These are phyloP conservation scores for Lamprologus speciosus DNA, from an alignment of 2,113 vertebrate genomes.

Conservation along the genomic window DNA sequence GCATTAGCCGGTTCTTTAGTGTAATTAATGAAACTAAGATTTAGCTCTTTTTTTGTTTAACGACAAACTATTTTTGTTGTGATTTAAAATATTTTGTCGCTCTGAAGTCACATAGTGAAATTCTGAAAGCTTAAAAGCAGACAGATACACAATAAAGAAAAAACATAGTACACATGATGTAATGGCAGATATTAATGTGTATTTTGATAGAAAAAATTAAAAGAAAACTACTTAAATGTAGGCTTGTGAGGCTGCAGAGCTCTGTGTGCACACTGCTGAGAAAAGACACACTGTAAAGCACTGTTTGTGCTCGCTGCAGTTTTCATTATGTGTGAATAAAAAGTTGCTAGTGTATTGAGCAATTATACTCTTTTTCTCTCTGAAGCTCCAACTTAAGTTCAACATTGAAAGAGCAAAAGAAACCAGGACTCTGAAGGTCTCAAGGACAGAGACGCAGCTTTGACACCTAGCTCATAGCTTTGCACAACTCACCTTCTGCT, in stretches of 20 bases:
- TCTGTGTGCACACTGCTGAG: background rate
- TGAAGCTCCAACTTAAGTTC: background rate
- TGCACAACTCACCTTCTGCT: background rate
- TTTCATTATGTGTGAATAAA: background rate
- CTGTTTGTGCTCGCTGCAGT: background rate
- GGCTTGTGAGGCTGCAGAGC: background rate
- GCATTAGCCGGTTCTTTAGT: background rate
- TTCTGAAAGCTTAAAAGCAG: background rate
- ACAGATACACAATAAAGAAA: accelerated
- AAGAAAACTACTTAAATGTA: background rate
- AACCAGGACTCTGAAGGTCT: background rate
- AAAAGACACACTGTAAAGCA: background rate
- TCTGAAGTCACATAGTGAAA: background rate
- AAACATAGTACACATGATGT: background rate
- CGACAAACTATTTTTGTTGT: background rate
- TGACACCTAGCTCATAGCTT: background rate
- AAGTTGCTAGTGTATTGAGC: accelerated
- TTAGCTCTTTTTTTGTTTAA: background rate
- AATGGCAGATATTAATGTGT: background rate
- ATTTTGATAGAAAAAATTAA: background rate
- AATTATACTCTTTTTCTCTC: accelerated
- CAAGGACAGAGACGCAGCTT: background rate
- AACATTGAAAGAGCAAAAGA: background rate
- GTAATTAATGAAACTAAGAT: background rate
- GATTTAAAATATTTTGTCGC: accelerated